Base-by-base conservation (phyloP, 2,888 invertebrate species). In the Achlya flavicornis region DNA sequence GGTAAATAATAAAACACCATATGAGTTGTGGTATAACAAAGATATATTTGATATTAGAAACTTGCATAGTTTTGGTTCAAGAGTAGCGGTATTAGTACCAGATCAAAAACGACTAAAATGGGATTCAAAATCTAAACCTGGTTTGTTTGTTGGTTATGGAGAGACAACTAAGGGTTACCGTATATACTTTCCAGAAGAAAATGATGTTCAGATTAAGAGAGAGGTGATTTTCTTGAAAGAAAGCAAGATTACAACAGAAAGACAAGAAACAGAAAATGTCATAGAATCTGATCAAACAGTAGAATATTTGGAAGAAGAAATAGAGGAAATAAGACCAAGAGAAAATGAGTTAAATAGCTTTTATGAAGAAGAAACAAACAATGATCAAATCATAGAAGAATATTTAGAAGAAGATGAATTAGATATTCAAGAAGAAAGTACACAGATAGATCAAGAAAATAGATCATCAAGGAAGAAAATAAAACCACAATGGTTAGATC, bases 81-180 rank as follows among this genome's bases (percentile, higher is more conserved):
- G 10, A 58, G 63, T 63, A 10, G 41, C n/a, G 16, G 64, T 61
- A 4, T 66, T 65, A 19, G 63, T 70, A 38, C 66, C 69, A 16
- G 63, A 66, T 33, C 62, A 66, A 61, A 63, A 58, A 35, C 63
- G 67, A 48, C 19, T 12, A 12, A 70, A 70, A 41, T 70, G 63
- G 53, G 67, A 67, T n/a, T 12, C 32, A 5, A 65, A 66, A 46
- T 64, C 60, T 11, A 62, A 67, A 58, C 66, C 41, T 64, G 70
- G 68, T 19, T 41, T 67, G 14, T 63, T 72, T 62, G 68, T 72
- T 4, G 74, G 74, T 0, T 74, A 72, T 61, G 67, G 63, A n/a
- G 68, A 72, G 43, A 58, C 57, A 11, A 58, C 58, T 14, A 70
- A 71, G 59, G 69, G 67, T 1, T 71, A 64, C 26, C 66, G 69